These are phyloP conservation scores for Chionoecetes opilio DNA, from an alignment of 1,140 invertebrate genomes.

Conservation along the genomic window DNA sequence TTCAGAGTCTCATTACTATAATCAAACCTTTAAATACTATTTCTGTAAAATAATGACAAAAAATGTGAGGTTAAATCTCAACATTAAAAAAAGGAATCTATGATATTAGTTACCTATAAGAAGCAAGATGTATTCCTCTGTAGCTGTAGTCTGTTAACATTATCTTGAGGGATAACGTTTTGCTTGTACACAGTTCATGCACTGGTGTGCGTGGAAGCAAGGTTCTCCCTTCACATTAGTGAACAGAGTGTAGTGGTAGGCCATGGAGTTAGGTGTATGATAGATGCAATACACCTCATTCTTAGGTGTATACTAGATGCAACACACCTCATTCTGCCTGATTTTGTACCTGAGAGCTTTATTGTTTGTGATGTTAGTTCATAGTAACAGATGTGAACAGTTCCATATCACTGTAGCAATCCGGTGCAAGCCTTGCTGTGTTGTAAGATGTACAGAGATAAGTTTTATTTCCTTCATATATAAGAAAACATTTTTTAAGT, in stretches of 20 bases:
- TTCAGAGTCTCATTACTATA: too few relatives aligned
- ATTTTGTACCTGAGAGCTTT: slow-evolving; percentile 16
- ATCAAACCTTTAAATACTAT: too few relatives aligned
- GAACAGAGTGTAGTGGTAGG: neutral
- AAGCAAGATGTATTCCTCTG: too few relatives aligned
- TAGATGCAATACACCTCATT: too few relatives aligned
- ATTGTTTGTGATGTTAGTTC: neutral
- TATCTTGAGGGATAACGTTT: too few relatives aligned
- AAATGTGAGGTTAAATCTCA: too few relatives aligned
- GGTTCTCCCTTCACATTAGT: neutral
- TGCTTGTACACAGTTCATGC: too few relatives aligned
- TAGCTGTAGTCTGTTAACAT: too few relatives aligned
- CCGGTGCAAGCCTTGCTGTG: neutral
- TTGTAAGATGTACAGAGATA: neutral
- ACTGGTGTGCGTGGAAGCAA: neutral
- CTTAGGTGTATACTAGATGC: neutral
- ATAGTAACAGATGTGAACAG: neutral
- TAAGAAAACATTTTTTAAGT: neutral
- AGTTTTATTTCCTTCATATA: neutral
- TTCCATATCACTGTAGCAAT: neutral
- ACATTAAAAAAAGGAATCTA: too few relatives aligned
- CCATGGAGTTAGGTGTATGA: neutral
- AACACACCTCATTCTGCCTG: neutral
- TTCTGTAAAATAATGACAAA: too few relatives aligned
- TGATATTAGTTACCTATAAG: too few relatives aligned